A percentile compares a stretch with the other conserved stretches of the same genome.
Evolutionary conservation across 2,888 invertebrate genomes (phyloP).

Genomic region (Limenitis arthemis): DNA sequence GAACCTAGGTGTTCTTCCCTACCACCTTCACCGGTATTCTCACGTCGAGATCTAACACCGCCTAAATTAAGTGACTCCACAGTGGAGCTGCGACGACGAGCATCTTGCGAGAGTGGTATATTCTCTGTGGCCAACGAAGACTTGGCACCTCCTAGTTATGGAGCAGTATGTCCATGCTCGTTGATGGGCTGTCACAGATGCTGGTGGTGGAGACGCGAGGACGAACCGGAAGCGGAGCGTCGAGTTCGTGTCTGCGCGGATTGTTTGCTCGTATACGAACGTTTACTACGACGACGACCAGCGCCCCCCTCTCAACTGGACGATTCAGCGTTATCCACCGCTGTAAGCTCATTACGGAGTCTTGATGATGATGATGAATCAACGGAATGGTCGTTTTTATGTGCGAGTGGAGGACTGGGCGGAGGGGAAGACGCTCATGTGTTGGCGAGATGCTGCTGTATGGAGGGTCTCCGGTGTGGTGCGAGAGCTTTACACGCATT

Average conservation of each 20-base stretch:
- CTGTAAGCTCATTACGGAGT: conserved; percentile 64
- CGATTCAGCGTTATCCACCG: conserved; percentile 62
- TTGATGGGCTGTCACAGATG: conserved; percentile 60
- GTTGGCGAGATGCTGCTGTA: conserved; percentile 52
- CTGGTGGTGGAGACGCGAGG: conserved; percentile 48
- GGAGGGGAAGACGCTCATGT: conserved; percentile 41
- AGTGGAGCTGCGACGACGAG: conserved; percentile 71
- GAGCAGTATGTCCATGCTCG: conserved; percentile 57
- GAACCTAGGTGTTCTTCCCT: conserved; percentile 48
- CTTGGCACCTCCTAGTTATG: conserved; percentile 55
- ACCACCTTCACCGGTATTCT: conserved; percentile 52
- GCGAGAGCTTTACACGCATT: conserved; percentile 30
- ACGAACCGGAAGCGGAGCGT: conserved; percentile 28
- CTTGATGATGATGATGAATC: conserved; percentile 60
- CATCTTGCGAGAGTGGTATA: conserved; percentile 91
- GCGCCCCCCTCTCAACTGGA: conserved; percentile 55
- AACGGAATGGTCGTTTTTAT: conserved; percentile 39
- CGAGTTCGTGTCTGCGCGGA: conserved; percentile 35
- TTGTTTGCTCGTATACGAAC: conserved; percentile 46
- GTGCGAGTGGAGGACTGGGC: conserved; percentile 36
- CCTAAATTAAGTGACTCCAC: neutral
- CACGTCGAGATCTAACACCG: conserved; percentile 23
- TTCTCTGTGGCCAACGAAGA: conserved; percentile 90
- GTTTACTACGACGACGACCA: conserved; percentile 29
- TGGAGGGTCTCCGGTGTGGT: conserved; percentile 41